phyloP scores from a whole-genome alignment of 2,113 vertebrate genomes.

The Cephalopterus ornatus region DNA sequence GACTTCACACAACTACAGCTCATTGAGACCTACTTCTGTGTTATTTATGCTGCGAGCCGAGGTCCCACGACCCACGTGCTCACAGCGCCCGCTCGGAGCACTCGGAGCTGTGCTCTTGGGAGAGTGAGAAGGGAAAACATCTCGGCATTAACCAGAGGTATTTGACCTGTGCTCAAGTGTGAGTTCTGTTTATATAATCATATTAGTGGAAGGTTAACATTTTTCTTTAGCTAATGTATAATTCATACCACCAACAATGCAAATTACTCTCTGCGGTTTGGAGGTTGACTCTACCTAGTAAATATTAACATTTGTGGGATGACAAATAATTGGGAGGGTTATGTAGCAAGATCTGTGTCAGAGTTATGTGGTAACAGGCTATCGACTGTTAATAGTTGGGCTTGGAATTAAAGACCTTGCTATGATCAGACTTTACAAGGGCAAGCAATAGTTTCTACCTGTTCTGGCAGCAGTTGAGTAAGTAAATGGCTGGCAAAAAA shows the following conservation, averaged over 20 bases:
- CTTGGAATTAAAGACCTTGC: not conserved
- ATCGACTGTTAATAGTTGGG: not conserved
- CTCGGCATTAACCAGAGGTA: not conserved
- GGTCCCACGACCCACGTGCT: not conserved
- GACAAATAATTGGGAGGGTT: not conserved
- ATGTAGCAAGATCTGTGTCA: not conserved
- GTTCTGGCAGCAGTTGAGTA: not conserved
- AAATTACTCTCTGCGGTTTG: not conserved
- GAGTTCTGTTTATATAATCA: not conserved
- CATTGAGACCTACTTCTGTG: not conserved
- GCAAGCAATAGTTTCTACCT: not conserved
- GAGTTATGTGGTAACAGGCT: not conserved
- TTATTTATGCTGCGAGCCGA: not conserved
- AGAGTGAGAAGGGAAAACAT: not conserved
- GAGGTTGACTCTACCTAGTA: not conserved
- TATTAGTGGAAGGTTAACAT: not conserved
- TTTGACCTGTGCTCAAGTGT: not conserved
- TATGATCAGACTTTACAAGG: not conserved
- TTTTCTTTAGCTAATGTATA: not conserved
- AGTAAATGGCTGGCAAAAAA: not conserved
- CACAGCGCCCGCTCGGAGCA: rapidly evolving
- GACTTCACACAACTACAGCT: not conserved
- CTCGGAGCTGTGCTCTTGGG: not conserved
- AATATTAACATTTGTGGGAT: not conserved
- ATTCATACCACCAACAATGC: not conserved